Percentiles rank a stretch among this genome's conserved stretches.
phyloP scores from a whole-genome alignment of 2,113 vertebrate genomes.

The Todiramphus saurophagus region DNA sequence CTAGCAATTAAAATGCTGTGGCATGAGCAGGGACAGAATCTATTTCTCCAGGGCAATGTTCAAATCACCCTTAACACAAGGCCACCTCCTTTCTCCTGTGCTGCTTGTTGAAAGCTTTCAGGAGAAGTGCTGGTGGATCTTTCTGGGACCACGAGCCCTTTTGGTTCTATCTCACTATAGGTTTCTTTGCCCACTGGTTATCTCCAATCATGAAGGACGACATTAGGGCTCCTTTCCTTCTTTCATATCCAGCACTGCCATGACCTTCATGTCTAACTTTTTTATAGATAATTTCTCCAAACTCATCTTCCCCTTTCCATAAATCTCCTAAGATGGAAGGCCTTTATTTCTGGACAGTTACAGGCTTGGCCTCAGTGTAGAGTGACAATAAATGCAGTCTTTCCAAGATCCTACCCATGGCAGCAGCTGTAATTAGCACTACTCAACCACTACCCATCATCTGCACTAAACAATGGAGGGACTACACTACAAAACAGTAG shows the following conservation, averaged over 20 bases:
- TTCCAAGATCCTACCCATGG: neutral
- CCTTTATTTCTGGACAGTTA: neutral
- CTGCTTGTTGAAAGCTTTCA: neutral
- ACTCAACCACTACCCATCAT: neutral
- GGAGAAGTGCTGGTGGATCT: neutral
- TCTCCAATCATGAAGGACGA: neutral
- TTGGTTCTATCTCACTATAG: neutral
- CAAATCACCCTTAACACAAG: neutral
- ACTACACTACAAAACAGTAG: neutral
- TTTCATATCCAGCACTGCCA: neutral
- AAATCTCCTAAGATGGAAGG: neutral
- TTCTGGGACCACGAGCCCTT: neutral
- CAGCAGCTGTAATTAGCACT: neutral
- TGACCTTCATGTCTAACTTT: neutral
- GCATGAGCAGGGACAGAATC: neutral
- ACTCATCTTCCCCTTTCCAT: neutral
- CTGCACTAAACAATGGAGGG: neutral
- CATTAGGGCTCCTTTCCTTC: neutral
- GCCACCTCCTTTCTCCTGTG: neutral
- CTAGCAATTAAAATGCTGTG: neutral
- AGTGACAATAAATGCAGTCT: neutral
- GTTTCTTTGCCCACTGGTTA: neutral
- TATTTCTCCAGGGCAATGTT: neutral
- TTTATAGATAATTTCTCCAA: neutral
- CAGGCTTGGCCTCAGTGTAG: neutral